Evolutionary conservation across 1,140 invertebrate genomes (phyloP).

Genomic region (Paraescarpia echinospica): DNA sequence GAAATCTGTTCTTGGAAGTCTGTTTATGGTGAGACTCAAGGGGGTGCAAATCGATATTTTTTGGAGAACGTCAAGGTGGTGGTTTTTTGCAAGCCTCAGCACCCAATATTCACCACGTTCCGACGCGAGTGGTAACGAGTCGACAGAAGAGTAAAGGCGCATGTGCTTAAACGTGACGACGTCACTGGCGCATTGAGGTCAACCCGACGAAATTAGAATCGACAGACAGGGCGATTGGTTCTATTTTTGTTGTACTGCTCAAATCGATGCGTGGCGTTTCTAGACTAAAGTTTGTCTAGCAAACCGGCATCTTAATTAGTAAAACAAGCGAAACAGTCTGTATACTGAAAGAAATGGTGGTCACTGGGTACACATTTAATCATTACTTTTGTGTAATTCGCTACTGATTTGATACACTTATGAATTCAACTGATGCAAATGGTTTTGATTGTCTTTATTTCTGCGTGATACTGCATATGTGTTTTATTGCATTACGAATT

Average conservation of each 20-base stretch:
- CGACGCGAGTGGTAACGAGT: not conserved
- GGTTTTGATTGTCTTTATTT: no score
- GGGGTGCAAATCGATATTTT: no score
- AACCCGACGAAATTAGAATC: not conserved
- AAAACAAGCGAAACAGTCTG: not conserved
- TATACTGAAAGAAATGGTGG: not conserved
- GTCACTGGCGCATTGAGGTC: not conserved
- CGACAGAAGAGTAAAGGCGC: not conserved
- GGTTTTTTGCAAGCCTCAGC: no score
- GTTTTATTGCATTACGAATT: no score
- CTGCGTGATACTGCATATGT: no score
- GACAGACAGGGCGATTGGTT: not conserved
- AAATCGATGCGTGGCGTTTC: not conserved
- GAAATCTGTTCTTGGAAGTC: no score
- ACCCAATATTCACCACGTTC: not conserved
- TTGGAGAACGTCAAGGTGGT: no score
- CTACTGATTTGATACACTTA: no score
- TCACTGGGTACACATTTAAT: not conserved
- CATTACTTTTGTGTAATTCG: no score
- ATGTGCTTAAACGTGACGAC: not conserved
- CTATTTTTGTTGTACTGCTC: not conserved
- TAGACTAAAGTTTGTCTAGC: not conserved
- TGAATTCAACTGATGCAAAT: no score
- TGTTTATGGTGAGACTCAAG: no score
- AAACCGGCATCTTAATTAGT: not conserved